phyloP scores from a whole-genome alignment of 2,888 invertebrate species.

The Noctua pronuba region DNA sequence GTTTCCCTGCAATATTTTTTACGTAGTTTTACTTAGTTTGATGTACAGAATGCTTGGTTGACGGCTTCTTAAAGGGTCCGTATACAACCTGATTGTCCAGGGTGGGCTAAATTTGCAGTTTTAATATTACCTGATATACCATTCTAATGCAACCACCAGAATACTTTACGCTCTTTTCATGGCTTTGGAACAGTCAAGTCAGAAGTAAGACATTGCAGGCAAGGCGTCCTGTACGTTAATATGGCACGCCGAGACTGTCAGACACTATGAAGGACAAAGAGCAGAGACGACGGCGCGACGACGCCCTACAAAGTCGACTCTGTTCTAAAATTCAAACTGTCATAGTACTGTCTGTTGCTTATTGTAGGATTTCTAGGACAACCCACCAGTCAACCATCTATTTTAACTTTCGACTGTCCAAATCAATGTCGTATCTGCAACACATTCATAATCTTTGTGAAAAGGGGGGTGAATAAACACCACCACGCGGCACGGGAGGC shows the following conservation, averaged over 20 bases:
- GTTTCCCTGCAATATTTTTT: neutral
- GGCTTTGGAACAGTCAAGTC: neutral
- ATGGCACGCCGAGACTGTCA: neutral
- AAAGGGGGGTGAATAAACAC: constrained; percentile 83
- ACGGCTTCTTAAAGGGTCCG: neutral
- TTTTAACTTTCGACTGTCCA: constrained; percentile 5
- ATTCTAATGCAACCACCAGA: neutral
- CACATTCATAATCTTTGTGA: constrained; percentile 70
- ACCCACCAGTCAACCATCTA: neutral
- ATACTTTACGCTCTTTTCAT: neutral
- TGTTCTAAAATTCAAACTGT: neutral
- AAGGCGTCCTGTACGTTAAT: neutral
- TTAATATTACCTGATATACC: neutral
- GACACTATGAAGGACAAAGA: neutral
- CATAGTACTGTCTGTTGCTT: neutral
- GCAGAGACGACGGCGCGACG: neutral
- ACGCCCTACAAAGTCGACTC: neutral
- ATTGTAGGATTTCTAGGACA: neutral
- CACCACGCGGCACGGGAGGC: constrained; percentile 80
- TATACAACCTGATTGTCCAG: neutral
- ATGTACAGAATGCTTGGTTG: neutral
- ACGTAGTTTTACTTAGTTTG: too few relatives aligned
- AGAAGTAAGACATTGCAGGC: neutral
- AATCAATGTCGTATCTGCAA: constrained; percentile 40
- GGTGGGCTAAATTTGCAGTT: neutral